Evolutionary conservation across 2,113 vertebrate genomes (phyloP), one percentile per base, ranked within the genome.

Genomic region (Amazona vittata): DNA sequence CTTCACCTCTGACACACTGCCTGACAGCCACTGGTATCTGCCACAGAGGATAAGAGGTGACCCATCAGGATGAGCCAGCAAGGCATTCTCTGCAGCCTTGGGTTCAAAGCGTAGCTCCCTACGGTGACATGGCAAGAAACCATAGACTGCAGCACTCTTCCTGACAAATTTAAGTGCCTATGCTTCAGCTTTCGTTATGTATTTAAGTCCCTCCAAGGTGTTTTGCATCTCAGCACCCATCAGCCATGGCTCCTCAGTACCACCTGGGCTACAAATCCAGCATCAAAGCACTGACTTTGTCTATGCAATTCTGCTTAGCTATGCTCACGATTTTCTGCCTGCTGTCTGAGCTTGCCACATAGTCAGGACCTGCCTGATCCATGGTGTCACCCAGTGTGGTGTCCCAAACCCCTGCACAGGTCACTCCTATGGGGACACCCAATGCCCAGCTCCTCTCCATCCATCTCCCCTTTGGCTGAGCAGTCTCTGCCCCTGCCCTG

Each of bases 371-470:
- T 29, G 33, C 22, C 43, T 22, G 90, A 68, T 21, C 14, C 44
- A 5, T 0, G 0, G 64, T 18, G 16, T 13, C 12, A 20, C n/a
- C 43, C 20, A 14, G 39, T 1, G 0, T 0, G 2, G 13, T 18
- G 55, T 70, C 33, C 37, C 37, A 64, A 49, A 16, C n/a, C 17
- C 75, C 7, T 0, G 25, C 10, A 50, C 5, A 16, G n/a, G 29
- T 35, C 50, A 14, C 1, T 24, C 31, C 49, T 21, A 1, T 2
- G 0, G 33, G 43, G 28, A 50, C 29, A 25, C 8, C 28, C 28
- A 5, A 22, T 5, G 25, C 53, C 52, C 43, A 70, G 43, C 20
- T 64, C 33, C 55, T 68, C 49, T 43, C 35, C 5, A 0, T 13
- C 62, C 55, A 9, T 14, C 37, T 59, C 33, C 55, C 50, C 44